A percentile compares a stretch with the other conserved stretches of the same genome.
Evolutionary conservation across 2,888 invertebrate genomes (phyloP).

Genomic region (Lepidonotus clava): DNA sequence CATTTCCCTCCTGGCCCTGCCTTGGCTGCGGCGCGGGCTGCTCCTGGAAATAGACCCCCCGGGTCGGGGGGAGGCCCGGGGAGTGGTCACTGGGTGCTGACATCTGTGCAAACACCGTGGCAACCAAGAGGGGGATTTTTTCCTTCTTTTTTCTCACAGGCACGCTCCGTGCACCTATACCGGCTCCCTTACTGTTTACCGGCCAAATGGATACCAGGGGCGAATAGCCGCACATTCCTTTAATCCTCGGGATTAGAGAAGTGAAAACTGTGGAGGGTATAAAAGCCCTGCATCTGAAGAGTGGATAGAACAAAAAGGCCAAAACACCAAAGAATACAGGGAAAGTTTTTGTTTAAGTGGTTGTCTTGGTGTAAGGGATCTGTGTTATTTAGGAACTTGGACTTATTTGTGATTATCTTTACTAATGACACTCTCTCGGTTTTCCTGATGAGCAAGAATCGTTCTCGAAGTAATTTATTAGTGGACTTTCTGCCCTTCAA

Average conservation of each 20-base stretch:
- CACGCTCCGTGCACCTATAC: not conserved
- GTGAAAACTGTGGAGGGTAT: not conserved
- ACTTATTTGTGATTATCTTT: too few relatives aligned
- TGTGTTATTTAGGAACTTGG: too few relatives aligned
- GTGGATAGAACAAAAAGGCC: too few relatives aligned
- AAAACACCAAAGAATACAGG: too few relatives aligned
- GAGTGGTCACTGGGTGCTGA: slow-evolving; percentile 32
- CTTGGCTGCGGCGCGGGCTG: not conserved
- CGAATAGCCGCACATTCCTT: not conserved
- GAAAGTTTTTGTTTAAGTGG: too few relatives aligned
- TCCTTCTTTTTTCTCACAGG: too few relatives aligned
- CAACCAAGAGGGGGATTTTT: slow-evolving; percentile 3
- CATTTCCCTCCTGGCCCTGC: not conserved
- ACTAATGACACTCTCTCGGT: too few relatives aligned
- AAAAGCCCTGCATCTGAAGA: too few relatives aligned
- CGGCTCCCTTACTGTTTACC: not conserved
- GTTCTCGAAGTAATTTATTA: too few relatives aligned
- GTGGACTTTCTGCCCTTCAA: too few relatives aligned
- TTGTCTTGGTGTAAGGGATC: too few relatives aligned
- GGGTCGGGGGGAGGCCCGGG: not conserved
- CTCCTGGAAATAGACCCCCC: not conserved
- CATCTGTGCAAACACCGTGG: slow-evolving; percentile 33
- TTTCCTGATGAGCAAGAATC: too few relatives aligned
- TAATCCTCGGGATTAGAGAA: not conserved
- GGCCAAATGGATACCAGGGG: slow-evolving; percentile 28